phyloP scores from a whole-genome alignment of 1,140 invertebrate species.

The Trichonephila clavipes region DNA sequence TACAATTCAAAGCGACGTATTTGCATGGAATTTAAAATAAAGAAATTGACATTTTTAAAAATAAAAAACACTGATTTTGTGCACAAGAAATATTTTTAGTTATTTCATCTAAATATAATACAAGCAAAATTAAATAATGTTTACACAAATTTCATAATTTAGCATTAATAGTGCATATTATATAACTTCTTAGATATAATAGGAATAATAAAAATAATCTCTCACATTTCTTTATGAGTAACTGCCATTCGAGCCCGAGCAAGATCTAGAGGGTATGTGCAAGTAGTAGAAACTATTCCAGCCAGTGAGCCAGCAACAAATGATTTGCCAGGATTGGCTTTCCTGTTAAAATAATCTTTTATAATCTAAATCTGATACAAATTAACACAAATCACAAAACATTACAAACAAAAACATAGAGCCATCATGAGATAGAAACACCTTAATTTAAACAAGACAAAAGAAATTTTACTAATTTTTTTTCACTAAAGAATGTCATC shows the following conservation, averaged over 20 bases:
- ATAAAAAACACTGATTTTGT: too few species aligned
- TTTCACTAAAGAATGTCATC: too few species aligned
- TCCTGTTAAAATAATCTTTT: slow-evolving; percentile 74
- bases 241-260: slow-evolving; percentile 99
- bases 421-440: not conserved
- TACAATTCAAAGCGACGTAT: too few species aligned
- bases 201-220: not conserved
- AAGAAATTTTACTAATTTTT: not conserved
- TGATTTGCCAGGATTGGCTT: slow-evolving; percentile 81
- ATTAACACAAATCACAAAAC: not conserved
- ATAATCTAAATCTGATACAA: not conserved
- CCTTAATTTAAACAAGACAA: not conserved
- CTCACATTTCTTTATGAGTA: slow-evolving; percentile 88
- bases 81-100: too few species aligned
- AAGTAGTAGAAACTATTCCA: slow-evolving; percentile 93
- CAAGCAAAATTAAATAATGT: not conserved
- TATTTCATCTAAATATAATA: not conserved
- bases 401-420: too few species aligned
- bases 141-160: too few species aligned
- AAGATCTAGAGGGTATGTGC: slow-evolving; percentile 98
- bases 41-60: too few species aligned
- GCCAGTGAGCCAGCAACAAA: slow-evolving; percentile 96
- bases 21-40: too few species aligned
- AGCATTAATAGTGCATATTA: too few species aligned
- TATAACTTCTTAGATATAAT: not conserved